Percentiles rank a stretch among this genome's conserved stretches.
These are phyloP conservation scores for Maniola jurtina DNA, from an alignment of 1,140 invertebrate genomes.

Conservation along the genomic window DNA sequence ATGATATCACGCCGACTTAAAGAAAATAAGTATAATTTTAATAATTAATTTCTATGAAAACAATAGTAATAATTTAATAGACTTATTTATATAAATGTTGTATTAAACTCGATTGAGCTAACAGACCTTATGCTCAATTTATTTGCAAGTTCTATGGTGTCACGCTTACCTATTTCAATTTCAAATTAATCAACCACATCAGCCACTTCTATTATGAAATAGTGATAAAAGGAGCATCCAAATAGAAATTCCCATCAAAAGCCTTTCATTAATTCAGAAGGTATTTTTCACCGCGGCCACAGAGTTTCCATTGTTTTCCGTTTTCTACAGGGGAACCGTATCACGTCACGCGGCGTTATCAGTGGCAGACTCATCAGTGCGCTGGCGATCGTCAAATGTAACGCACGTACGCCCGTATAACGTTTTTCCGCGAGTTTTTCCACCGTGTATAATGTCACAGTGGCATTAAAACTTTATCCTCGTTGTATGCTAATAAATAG, in stretches of 20 bases:
- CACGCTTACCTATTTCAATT: too few relatives aligned
- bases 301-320: slow-evolving; percentile 67
- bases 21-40: too few relatives aligned
- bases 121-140: too few relatives aligned
- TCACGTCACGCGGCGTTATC: slow-evolving; percentile 61
- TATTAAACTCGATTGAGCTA: too few relatives aligned
- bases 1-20: too few relatives aligned
- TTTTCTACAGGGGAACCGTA: slow-evolving; percentile 48
- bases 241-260: not conserved
- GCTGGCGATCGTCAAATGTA: slow-evolving; percentile 42
- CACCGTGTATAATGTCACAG: slow-evolving; percentile 20
- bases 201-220: too few relatives aligned
- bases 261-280: slow-evolving; percentile 4
- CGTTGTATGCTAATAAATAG: slow-evolving; percentile 9
- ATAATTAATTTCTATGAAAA: too few relatives aligned
- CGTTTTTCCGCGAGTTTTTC: slow-evolving; percentile 54
- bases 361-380: slow-evolving; percentile 55
- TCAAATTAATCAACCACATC: too few relatives aligned
- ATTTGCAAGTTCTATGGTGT: too few relatives aligned
- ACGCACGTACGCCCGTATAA: slow-evolving; percentile 44
- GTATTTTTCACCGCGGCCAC: slow-evolving; percentile 8
- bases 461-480: slow-evolving; percentile 16
- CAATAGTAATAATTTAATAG: too few relatives aligned
- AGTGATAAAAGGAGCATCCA: too few relatives aligned
- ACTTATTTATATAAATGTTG: too few relatives aligned